Conservation (phyloP, 1,140 invertebrate species). For the Orchestia grillus region DNA sequence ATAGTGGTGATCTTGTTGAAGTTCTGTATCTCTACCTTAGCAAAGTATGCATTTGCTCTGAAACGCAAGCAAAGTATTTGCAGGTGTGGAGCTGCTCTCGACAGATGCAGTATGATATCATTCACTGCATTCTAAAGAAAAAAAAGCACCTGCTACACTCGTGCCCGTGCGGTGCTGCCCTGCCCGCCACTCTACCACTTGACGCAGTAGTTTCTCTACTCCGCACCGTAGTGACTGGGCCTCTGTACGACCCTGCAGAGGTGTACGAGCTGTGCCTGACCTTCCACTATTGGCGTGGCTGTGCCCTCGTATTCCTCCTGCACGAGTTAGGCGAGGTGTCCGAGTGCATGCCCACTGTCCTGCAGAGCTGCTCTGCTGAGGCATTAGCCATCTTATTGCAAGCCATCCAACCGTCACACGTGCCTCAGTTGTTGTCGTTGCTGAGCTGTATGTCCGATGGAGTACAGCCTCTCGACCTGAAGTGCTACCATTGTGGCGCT, state of each 20-base stretch:
- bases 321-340: neutral
- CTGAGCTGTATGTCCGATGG: neutral
- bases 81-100: neutral
- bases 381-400: neutral
- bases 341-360: neutral
- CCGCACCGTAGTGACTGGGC: neutral
- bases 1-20: neutral
- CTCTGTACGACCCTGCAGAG: neutral
- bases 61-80: neutral
- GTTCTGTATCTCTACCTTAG: constrained; percentile 9
- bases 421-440: neutral
- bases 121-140: constrained; percentile 18
- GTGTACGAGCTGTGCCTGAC: neutral
- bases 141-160: neutral
- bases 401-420: neutral
- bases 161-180: neutral
- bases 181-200: neutral
- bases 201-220: neutral
- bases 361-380: neutral
- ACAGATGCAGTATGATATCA: constrained; percentile 25
- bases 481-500: neutral
- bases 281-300: neutral
- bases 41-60: neutral
- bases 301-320: neutral
- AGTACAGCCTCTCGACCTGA: neutral